Percentiles rank a stretch among this genome's conserved stretches.
Conservation (phyloP, 2,113 vertebrate genomes). For the Rhinoptilus africanus region DNA sequence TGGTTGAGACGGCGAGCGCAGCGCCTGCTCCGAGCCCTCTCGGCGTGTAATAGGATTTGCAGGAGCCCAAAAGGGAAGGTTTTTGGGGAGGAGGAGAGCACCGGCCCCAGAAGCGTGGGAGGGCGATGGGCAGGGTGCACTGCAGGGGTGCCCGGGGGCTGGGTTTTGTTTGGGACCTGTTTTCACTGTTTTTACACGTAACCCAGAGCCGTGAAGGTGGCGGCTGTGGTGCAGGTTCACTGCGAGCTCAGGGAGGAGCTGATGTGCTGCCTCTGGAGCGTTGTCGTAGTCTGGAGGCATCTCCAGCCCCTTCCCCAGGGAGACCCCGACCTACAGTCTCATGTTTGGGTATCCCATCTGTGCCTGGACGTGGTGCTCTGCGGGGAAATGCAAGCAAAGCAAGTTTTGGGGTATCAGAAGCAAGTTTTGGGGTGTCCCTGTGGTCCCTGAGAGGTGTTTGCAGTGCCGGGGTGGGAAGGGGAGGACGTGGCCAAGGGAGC, state of each 20-base stretch:
- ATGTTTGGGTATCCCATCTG: fast-evolving
- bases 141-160: not conserved
- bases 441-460: not conserved
- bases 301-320: not conserved
- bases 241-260: fast-evolving
- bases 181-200: not conserved
- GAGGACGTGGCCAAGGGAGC: fast-evolving
- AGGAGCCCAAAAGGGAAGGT: not conserved
- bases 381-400: fast-evolving
- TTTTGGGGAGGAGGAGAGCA: not conserved
- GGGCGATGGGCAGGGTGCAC: fast-evolving
- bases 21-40: not conserved
- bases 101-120: not conserved
- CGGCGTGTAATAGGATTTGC: fast-evolving
- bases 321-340: not conserved
- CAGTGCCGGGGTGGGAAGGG: too few species aligned
- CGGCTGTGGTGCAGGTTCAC: not conserved
- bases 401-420: not conserved
- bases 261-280: not conserved
- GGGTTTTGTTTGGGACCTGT: not conserved
- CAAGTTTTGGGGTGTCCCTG: not conserved
- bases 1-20: not conserved
- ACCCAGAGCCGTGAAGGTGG: not conserved
- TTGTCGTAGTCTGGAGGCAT: not conserved
- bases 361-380: fast-evolving